Conservation (phyloP, 2,888 invertebrate genomes). For the Idaea dimidiata region DNA sequence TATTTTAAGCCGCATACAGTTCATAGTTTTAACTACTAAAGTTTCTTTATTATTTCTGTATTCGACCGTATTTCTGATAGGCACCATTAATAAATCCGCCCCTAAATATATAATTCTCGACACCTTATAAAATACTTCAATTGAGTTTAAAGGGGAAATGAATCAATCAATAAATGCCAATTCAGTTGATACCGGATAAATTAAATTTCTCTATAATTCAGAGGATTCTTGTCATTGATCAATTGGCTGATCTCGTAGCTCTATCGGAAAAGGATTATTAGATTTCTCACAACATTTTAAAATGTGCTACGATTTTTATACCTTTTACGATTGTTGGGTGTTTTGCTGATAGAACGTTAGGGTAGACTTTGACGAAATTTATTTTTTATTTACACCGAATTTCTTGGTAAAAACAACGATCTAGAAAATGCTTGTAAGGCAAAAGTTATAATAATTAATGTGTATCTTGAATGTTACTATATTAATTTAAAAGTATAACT, state of each 20-base stretch:
- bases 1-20: no score
- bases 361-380: not conserved
- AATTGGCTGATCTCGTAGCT: constrained; percentile 50
- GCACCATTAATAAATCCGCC: not conserved
- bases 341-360: not conserved
- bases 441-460: no score
- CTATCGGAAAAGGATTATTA: constrained; percentile 46
- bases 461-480: no score
- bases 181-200: constrained; percentile 23
- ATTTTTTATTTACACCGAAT: no score
- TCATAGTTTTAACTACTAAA: not conserved
- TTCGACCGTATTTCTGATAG: not conserved
- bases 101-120: not conserved
- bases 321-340: constrained; percentile 3
- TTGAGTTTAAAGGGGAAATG: constrained; percentile 26
- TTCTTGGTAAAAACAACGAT: no score
- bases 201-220: constrained; percentile 50
- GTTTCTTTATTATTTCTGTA: not conserved
- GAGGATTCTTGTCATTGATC: constrained; percentile 50
- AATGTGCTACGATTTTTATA: constrained; percentile 34
- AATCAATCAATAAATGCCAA: constrained; percentile 34
- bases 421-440: no score
- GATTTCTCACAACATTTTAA: constrained; percentile 51
- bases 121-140: constrained; percentile 21
- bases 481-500: no score